Conservation (phyloP, 2,888 invertebrate species). For the Leucozona laternaria region DNA sequence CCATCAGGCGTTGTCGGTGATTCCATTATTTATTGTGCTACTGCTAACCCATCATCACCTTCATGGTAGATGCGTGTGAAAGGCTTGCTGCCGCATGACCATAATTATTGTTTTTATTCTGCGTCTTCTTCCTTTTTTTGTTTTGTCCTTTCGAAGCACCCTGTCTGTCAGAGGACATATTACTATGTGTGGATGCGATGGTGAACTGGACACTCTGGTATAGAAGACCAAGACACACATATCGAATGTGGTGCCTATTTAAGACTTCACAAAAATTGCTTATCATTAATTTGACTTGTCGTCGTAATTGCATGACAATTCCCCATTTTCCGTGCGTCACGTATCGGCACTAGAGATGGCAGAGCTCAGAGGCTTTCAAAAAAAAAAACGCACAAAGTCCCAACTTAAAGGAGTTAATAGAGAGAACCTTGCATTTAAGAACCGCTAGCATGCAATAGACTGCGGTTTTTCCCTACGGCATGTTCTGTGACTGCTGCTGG, state of each 20-base stretch:
- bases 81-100: conserved; percentile 24
- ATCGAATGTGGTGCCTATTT: conserved; percentile 61
- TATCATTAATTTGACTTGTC: conserved; percentile 75
- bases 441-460: conserved; percentile 61
- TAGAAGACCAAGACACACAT: conserved; percentile 1
- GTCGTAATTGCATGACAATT: conserved; percentile 75
- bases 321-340: conserved; percentile 72
- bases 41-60: conserved; percentile 72
- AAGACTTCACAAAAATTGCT: conserved; percentile 70
- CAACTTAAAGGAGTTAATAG: conserved; percentile 63
- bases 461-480: conserved; percentile 34
- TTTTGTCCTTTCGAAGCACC: conserved; percentile 45
- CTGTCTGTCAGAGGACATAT: conserved; percentile 41
- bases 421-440: conserved; percentile 64
- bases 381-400: conserved; percentile 41
- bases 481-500: neutral
- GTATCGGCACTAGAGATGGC: conserved; percentile 33
- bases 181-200: conserved; percentile 28
- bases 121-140: neutral
- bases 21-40: conserved; percentile 70
- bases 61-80: conserved; percentile 53
- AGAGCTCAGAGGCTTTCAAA: neutral
- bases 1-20: conserved; percentile 64
- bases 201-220: neutral
- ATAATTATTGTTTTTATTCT: conserved; percentile 25